These are phyloP conservation scores for Seira ritae DNA, from an alignment of 2,888 invertebrate species.

Conservation along the genomic window DNA sequence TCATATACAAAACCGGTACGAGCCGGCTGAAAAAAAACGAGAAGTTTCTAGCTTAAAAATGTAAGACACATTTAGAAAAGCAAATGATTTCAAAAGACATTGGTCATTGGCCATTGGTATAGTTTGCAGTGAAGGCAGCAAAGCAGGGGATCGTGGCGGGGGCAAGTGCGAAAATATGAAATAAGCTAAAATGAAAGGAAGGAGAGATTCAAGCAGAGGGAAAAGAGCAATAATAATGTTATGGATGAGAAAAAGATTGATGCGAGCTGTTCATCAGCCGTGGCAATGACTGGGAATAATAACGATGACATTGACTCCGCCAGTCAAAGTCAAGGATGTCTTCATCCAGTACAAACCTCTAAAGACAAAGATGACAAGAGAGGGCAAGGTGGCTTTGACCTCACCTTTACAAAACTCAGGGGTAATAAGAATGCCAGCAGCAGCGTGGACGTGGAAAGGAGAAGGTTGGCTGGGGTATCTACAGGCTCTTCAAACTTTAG, in stretches of 20 bases:
- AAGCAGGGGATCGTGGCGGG: neutral
- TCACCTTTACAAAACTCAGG: neutral
- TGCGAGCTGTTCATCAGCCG: neutral
- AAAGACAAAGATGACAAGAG: neutral
- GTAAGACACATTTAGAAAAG: too few species aligned
- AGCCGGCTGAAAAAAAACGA: too few species aligned
- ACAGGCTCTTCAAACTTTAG: neutral
- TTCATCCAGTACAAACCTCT: neutral
- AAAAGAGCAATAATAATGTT: neutral
- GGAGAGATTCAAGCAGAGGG: neutral
- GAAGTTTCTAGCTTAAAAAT: too few species aligned
- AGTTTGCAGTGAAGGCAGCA: too few species aligned
- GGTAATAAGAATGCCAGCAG: neutral
- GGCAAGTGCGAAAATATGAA: too few species aligned
- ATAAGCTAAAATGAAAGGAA: neutral
- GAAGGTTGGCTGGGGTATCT: neutral
- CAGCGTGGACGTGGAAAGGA: neutral
- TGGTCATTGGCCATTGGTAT: too few species aligned
- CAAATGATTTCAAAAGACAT: too few species aligned
- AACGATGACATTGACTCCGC: neutral
- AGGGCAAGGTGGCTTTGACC: neutral
- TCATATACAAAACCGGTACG: too few species aligned
- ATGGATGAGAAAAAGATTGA: neutral
- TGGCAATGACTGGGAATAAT: neutral
- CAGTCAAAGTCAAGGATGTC: constrained; percentile 6